These are phyloP conservation scores for Oreochromis tanganicae DNA, from an alignment of 2,113 vertebrate species.

Conservation along the genomic window DNA sequence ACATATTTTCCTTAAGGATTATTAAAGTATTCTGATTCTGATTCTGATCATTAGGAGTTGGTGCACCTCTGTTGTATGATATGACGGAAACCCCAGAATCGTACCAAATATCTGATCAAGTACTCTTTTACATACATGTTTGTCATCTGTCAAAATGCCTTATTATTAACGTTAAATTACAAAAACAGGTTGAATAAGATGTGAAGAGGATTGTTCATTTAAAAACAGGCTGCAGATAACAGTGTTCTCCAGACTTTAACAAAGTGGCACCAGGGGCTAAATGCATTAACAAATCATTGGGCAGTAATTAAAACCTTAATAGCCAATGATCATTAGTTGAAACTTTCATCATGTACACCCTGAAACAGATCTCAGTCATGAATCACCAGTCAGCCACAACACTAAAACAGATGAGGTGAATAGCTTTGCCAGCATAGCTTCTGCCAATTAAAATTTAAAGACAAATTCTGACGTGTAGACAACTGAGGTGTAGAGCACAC, in stretches of 20 bases:
- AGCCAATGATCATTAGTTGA: background rate
- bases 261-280: constrained; percentile 3
- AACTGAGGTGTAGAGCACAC: background rate
- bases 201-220: background rate
- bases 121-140: background rate
- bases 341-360: background rate
- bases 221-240: background rate
- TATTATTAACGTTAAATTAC: background rate
- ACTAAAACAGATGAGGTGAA: background rate
- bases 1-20: background rate
- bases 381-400: background rate
- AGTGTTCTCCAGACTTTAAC: background rate
- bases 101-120: background rate
- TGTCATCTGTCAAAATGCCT: background rate
- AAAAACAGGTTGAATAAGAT: background rate
- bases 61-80: background rate
- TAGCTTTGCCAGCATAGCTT: background rate
- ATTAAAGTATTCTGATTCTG: background rate
- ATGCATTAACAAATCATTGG: constrained; percentile 27
- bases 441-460: background rate
- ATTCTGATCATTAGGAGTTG: background rate
- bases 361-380: background rate
- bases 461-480: background rate
- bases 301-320: background rate
- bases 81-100: background rate